A percentile compares a stretch with the other conserved stretches of the same genome.
These are phyloP conservation scores for Channa maculata DNA, from an alignment of 2,113 vertebrate species.

Conservation along the genomic window DNA sequence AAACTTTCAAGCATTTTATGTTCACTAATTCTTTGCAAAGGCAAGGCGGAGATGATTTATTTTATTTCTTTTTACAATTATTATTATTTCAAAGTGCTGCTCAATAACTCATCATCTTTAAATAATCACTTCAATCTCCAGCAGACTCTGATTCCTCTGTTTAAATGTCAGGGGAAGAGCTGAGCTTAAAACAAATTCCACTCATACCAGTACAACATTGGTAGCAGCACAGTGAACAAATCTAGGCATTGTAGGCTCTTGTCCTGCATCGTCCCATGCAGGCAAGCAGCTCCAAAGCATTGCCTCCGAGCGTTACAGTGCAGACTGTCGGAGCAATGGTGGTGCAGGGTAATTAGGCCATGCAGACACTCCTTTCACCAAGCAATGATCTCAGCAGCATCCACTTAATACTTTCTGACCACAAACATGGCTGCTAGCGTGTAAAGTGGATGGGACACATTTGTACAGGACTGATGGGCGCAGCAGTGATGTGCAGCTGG, in stretches of 20 bases:
- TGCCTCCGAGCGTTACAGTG: constrained; percentile 61
- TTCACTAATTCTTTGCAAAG: constrained; percentile 32
- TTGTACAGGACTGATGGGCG: constrained; percentile 40
- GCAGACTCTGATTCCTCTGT: constrained; percentile 14
- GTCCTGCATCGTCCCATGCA: constrained; percentile 53
- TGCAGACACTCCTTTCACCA: constrained; percentile 57
- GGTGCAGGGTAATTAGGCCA: constrained; percentile 70
- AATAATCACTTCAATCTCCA: constrained; percentile 31
- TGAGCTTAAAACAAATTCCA: constrained; percentile 56
- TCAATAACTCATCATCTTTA: constrained; percentile 28
- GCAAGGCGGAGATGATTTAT: not conserved
- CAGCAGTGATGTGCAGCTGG: constrained; percentile 52
- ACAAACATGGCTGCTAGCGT: constrained; percentile 38
- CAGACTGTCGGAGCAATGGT: constrained; percentile 51
- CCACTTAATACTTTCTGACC: constrained; percentile 60
- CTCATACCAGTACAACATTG: constrained; percentile 51
- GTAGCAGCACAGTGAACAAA: constrained; percentile 40
- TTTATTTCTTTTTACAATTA: too few species aligned
- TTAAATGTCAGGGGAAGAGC: constrained; percentile 55
- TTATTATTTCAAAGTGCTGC: not conserved
- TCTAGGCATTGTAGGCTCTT: constrained; percentile 54
- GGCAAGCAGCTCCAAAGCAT: constrained; percentile 54
- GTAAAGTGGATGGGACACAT: constrained; percentile 25
- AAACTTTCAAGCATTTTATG: constrained; percentile 16
- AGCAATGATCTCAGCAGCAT: constrained; percentile 61